These are phyloP conservation scores for Crenuchus spilurus DNA, from an alignment of 2,797 vertebrate species.

Conservation along the genomic window DNA sequence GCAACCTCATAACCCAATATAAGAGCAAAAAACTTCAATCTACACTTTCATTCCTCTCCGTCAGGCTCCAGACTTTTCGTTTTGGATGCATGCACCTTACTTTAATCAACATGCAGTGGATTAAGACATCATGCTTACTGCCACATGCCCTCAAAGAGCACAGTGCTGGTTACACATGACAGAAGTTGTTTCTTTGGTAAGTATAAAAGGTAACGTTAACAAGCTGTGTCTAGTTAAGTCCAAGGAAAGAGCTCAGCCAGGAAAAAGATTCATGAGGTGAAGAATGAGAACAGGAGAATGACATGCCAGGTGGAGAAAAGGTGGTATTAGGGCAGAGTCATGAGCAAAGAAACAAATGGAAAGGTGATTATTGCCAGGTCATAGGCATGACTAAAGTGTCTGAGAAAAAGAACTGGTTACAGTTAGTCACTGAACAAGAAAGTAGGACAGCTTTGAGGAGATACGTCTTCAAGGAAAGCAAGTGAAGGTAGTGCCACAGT, in stretches of 20 bases:
- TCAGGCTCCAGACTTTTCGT: too few species aligned
- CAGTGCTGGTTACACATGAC: conserved; percentile 1
- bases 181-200: conserved; percentile 7
- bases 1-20: neutral
- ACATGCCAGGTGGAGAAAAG: conserved; percentile 12
- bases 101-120: conserved; percentile 1
- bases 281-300: conserved; percentile 2
- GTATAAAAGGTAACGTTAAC: neutral
- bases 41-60: neutral
- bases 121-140: neutral
- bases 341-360: neutral
- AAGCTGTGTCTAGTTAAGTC: neutral
- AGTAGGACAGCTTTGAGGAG: too few species aligned
- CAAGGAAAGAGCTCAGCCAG: conserved; percentile 47
- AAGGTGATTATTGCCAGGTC: neutral
- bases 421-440: neutral
- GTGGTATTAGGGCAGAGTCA: conserved; percentile 13
- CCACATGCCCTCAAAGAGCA: neutral
- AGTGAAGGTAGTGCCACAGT: too few species aligned
- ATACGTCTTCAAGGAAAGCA: neutral
- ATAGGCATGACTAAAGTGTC: neutral
- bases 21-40: neutral
- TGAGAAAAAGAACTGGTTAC: neutral
- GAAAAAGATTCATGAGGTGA: conserved; percentile 28
- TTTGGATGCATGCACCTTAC: neutral